Evolutionary conservation across 2,113 vertebrate species (phyloP), one percentile per base, ranked within the genome.

Genomic region (Nycticebus coucang): DNA sequence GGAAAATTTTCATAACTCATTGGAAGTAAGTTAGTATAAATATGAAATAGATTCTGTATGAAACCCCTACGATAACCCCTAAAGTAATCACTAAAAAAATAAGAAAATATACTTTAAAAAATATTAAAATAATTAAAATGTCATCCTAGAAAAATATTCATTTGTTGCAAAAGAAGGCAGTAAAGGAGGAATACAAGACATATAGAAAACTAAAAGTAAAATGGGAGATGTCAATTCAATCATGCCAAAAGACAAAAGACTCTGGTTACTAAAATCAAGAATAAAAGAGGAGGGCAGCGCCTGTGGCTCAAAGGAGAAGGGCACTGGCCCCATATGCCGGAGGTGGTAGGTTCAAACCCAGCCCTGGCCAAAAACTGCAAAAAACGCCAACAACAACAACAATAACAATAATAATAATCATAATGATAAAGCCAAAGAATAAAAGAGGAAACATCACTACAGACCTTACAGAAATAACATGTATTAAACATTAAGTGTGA

Each of bases 21-120:
- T 83, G 79, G 69, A 68, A 83, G 68, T 71, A 69, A 79, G 30
- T 75, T 77, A 83, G 60, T 89, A 28, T 77, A 82, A 94, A 89
- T 77, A 50, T 89, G 35, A 69, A 69, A 37, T 64, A 66, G 35
- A 84, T 59, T 77, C 21, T 77, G 12, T 50, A 1, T 50, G 45
- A 50, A 50, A 50, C 45, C 45, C 45, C 45, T 77, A 30, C 35
- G 28, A 80, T 41, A 60, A 30, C 30, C 35, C 18, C 24, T 94
- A 84, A 82, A 78, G 35, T 8, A 94, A 60, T 59, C 24, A 59
- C n/a, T 53, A 89, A 72, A 13, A 79, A 78, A 86, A 28, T 57
- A 94, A 64, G 55, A 93, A 30, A 37, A 77, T 50, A 50, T 59
- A 57, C 35, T 77, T 66, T 2, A 30, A 84, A 66, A 50, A 22